Evolutionary conservation across 2,113 vertebrate genomes (phyloP), one percentile per base, ranked within the genome.

Genomic region (Ranitomeya variabilis): DNA sequence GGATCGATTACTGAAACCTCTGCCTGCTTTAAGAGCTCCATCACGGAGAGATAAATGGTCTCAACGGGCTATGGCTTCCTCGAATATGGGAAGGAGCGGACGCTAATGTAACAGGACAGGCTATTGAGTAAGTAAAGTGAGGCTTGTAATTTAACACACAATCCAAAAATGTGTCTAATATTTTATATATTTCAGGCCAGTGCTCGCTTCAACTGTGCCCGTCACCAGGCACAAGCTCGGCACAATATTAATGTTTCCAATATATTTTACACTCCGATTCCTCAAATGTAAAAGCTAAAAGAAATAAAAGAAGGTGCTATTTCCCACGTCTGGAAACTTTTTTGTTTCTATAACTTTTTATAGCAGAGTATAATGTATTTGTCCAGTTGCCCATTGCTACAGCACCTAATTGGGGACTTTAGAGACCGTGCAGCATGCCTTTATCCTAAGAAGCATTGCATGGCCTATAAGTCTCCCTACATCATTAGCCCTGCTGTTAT

Each of bases 21-120:
- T 14, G 81, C 51, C 18, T 62, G 37, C 54, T 83, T 15, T 37
- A 31, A 37, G 31, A 69, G 37, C 19, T 66, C 80, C 8, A 64
- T 82, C 80, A 51, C 13, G 60, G 16, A n/a, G 26, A 13, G 31
- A 82, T 82, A 82, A 82, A 62, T 37, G 37, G 57, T 78, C 79
- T 37, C 79, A 7, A 26, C 18, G 79, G 57, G 62, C 31, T 23
- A n/a, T 10, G 45, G 62, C 62, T 52, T 79, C 54, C 78, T 55
- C n/a, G 3, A 60, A 60, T 16, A 80, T 31, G 19, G 31, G 81
- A 15, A 54, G 80, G 13, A 69, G 66, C 37, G 7, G 14, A 83
- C 11, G 19, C 19, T 59, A 80, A 80, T 59, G 23, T 31, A 69
- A 83, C 81, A 54, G 37, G 60, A 66, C 80, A 83, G 37, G 15